Base-by-base conservation (phyloP, 1,140 invertebrate species). In the Drosophila setifemur region DNA sequence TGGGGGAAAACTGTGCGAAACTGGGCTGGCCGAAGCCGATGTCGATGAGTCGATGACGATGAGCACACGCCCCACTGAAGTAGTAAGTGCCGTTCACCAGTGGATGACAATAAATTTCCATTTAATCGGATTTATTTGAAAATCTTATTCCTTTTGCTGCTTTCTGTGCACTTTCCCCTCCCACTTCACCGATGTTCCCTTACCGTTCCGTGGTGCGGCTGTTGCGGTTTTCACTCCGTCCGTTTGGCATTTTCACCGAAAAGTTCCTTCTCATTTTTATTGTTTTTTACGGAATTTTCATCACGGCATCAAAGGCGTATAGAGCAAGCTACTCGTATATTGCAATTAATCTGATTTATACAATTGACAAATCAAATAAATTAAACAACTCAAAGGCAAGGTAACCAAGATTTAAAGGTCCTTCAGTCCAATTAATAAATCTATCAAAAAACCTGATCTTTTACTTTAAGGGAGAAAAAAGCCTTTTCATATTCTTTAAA, bases 121-220 rank as follows among this genome's bases (percentile, higher is more conserved):
- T 85, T 86, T 85, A 85, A 85, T 85, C 81, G 81, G 81, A 85
- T 85, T 85, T 85, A 85, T 85, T 85, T 85, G 81, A 85, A 85
- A 85, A 81, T 85, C 72, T 86, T 86, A 86, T 85, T 86, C 83
- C 61, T 75, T 66, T 63, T 33, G 18, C 45, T 26, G 44, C 12
- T 48, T 11, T 47, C 31, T 66, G 50, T 49, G 54, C 31, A 26
- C 49, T 43, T 16, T 31, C 35, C 7, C 48, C 33, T 31, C 45
- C n/a, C 21, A 12, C 35, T 21, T 29, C 23, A 28, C 18, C 55
- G n/a, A n/a, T 18, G 21, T 16, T 44, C 25, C 48, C 26, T 42
- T 7, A 8, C 33, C 33, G 14, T 11, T 29, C 37, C 43, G 42
- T 40, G 53, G 42, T 23, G 42, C 42, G 23, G 31, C 66, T 66